Conservation (phyloP, 2,113 vertebrate genomes). For the Leptosomus discolor region DNA sequence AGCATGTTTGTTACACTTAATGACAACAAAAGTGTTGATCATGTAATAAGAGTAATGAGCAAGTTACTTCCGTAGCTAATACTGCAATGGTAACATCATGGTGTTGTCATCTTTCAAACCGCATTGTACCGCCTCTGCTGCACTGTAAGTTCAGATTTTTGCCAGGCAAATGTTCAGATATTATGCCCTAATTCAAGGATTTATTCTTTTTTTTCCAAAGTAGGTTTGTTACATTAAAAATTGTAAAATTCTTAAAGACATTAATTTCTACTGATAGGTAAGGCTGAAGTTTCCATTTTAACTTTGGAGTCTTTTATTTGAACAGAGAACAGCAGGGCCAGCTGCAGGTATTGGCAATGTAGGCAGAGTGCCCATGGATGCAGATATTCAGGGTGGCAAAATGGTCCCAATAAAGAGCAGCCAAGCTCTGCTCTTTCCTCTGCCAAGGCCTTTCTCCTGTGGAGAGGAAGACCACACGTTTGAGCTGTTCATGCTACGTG, state of each 20-base stretch:
- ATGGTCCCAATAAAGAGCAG: neutral
- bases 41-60: conserved; percentile 23
- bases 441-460: neutral
- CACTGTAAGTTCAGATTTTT: neutral
- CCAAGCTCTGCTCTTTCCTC: neutral
- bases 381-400: neutral
- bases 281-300: neutral
- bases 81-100: neutral
- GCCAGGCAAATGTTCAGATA: neutral
- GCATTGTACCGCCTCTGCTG: neutral
- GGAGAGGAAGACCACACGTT: neutral
- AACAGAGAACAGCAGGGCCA: neutral
- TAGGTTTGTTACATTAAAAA: no score
- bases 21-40: conserved; percentile 1
- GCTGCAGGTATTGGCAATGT: neutral
- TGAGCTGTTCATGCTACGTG: neutral
- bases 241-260: neutral
- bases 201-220: neutral
- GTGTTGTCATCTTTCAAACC: neutral
- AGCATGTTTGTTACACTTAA: conserved; percentile 40
- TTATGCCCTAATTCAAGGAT: neutral
- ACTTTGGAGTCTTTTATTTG: neutral
- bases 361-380: neutral
- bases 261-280: neutral
- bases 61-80: neutral